These are phyloP conservation scores for Caenorhabditis angaria DNA, from an alignment of 2,888 invertebrate genomes.

Conservation along the genomic window DNA sequence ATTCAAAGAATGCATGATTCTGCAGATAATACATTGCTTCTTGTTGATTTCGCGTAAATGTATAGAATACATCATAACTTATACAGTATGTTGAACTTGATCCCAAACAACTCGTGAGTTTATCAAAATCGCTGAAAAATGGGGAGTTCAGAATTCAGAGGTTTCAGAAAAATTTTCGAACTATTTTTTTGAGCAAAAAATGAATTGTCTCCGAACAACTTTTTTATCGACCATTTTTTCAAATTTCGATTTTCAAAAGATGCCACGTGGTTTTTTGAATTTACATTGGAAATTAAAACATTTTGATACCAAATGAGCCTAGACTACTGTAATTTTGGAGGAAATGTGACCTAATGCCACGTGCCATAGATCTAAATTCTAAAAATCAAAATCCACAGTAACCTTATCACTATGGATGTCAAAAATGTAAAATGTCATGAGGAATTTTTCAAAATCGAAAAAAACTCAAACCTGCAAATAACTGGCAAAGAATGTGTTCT, in stretches of 20 bases:
- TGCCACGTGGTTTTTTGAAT: no score
- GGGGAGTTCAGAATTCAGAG: no score
- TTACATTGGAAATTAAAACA: not conserved
- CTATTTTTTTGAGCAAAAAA: no score
- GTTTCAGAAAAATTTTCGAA: no score
- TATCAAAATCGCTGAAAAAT: constrained; percentile 9
- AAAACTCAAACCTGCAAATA: constrained; percentile 26
- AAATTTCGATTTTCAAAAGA: no score
- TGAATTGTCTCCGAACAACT: no score
- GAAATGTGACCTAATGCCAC: constrained; percentile 19
- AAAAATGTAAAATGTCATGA: constrained; percentile 9
- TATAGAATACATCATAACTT: constrained; percentile 17
- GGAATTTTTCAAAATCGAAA: not conserved
- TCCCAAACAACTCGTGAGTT: constrained; percentile 6
- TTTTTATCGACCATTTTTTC: no score
- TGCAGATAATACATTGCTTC: constrained; percentile 24
- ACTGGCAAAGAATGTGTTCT: constrained; percentile 22
- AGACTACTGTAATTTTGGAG: constrained; percentile 10
- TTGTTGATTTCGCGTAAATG: constrained; percentile 17
- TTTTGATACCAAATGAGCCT: not conserved
- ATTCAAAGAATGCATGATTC: constrained; percentile 51
- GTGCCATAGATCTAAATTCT: constrained; percentile 20
- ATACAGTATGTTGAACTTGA: constrained; percentile 29
- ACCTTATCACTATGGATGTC: no score
- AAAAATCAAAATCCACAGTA: no score